phyloP scores from a whole-genome alignment of 1,140 invertebrate species.

The Drosophila tristis region DNA sequence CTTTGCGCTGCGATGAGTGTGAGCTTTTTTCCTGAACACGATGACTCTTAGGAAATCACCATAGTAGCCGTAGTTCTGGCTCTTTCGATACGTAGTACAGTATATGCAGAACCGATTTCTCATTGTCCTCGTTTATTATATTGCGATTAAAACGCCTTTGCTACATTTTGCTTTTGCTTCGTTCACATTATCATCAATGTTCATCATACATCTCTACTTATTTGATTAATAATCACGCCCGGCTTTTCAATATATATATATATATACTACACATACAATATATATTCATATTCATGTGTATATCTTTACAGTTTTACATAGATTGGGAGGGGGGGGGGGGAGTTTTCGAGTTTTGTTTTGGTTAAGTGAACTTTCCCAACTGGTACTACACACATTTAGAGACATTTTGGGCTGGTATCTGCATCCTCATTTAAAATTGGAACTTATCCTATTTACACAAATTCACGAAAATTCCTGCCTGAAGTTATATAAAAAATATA shows the following conservation, averaged over 20 bases:
- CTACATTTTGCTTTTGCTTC: slow-evolving; percentile 60
- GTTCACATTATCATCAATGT: slow-evolving; percentile 10
- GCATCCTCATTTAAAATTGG: slow-evolving; percentile 40
- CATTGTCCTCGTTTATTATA: slow-evolving; percentile 54
- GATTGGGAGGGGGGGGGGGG: slow-evolving; percentile 40
- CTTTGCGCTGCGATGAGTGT: neutral
- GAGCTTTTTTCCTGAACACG: slow-evolving; percentile 13
- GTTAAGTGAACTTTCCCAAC: slow-evolving; percentile 64
- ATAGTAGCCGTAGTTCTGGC: neutral
- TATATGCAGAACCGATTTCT: slow-evolving; percentile 28
- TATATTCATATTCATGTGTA: slow-evolving; percentile 26
- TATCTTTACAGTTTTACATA: slow-evolving; percentile 49
- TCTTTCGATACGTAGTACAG: slow-evolving; percentile 10
- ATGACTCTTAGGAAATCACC: slow-evolving; percentile 20
- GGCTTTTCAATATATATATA: slow-evolving; percentile 67
- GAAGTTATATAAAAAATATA: slow-evolving; percentile 40
- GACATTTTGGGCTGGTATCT: slow-evolving; percentile 31
- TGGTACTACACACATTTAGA: slow-evolving; percentile 68
- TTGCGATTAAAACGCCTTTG: slow-evolving; percentile 62
- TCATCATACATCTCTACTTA: slow-evolving; percentile 43
- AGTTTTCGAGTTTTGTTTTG: slow-evolving; percentile 14
- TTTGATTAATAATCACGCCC: slow-evolving; percentile 66
- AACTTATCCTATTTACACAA: slow-evolving; percentile 72
- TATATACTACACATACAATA: too few species aligned
- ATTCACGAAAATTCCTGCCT: slow-evolving; percentile 39